Percentiles rank a stretch among this genome's conserved stretches.
Evolutionary conservation across 1,140 invertebrate species (phyloP).

Genomic region (Rhynchophorus ferrugineus): DNA sequence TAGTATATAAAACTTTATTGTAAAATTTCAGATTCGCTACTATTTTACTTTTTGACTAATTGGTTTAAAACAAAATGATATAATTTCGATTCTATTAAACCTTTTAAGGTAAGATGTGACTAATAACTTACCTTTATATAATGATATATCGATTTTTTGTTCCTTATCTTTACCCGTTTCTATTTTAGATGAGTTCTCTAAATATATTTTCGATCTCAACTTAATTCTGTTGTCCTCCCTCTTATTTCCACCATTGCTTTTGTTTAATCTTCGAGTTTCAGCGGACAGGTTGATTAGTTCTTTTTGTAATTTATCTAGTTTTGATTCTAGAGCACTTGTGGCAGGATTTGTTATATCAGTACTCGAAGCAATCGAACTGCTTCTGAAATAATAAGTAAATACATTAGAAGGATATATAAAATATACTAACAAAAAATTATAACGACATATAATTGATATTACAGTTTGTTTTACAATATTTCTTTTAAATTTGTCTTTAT

Average conservation of each 20-base stretch:
- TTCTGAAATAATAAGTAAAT: conserved; percentile 51
- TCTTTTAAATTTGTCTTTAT: too few species aligned
- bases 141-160: conserved; percentile 5
- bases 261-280: conserved; percentile 22
- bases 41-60: too few species aligned
- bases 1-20: too few species aligned
- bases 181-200: conserved; percentile 11
- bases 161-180: conserved; percentile 7
- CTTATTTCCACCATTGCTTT: conserved; percentile 20
- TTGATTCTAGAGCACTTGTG: conserved; percentile 22
- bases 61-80: conserved; percentile 1
- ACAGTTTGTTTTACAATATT: too few species aligned
- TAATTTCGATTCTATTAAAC: too few species aligned
- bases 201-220: conserved; percentile 22
- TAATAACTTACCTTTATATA: conserved; percentile 15
- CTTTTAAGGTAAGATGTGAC: too few species aligned
- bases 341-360: conserved; percentile 27
- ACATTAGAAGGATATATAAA: too few species aligned
- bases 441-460: too few species aligned
- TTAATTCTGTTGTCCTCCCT: conserved; percentile 13
- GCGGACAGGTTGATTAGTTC: conserved; percentile 20
- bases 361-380: conserved; percentile 46
- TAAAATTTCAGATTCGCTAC: too few species aligned
- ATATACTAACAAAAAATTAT: too few species aligned
- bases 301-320: conserved; percentile 29